Evolutionary conservation across 2,113 vertebrate species (phyloP).

Genomic region (Probosciger aterrimus): DNA sequence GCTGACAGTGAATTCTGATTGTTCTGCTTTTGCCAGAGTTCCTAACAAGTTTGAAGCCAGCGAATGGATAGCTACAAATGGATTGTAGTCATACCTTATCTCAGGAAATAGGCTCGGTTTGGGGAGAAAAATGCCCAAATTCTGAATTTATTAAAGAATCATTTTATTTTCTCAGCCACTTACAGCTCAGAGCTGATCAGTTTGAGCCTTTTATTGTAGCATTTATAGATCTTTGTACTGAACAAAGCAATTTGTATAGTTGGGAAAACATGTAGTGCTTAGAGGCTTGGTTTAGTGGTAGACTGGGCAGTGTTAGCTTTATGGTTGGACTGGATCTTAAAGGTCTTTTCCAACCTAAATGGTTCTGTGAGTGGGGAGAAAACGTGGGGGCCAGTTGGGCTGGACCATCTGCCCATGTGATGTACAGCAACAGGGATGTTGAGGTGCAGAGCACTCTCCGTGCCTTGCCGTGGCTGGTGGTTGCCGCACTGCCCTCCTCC

Average conservation of each 20-base stretch:
- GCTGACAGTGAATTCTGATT: not conserved
- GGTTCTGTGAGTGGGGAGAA: not conserved
- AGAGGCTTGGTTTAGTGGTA: not conserved
- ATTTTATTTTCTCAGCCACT: not conserved
- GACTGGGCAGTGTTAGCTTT: not conserved
- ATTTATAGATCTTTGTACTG: not conserved
- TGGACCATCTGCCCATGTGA: not conserved
- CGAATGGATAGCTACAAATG: not conserved
- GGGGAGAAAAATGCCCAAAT: not conserved
- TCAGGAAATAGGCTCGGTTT: not conserved
- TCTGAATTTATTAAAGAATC: not conserved
- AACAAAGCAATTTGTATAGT: not conserved
- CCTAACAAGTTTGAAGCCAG: not conserved
- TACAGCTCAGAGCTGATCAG: not conserved
- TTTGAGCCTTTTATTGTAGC: not conserved
- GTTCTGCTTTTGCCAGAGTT: not conserved
- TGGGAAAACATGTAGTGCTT: not conserved
- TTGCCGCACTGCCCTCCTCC: accelerated
- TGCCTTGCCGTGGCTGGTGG: accelerated
- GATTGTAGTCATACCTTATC: not conserved
- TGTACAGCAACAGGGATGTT: accelerated
- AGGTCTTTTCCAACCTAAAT: not conserved
- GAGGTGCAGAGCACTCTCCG: accelerated
- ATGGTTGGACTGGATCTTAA: not conserved
- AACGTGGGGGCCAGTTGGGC: not conserved